Conservation (phyloP, 2,797 vertebrate species). For the Steatocranus sp. region DNA sequence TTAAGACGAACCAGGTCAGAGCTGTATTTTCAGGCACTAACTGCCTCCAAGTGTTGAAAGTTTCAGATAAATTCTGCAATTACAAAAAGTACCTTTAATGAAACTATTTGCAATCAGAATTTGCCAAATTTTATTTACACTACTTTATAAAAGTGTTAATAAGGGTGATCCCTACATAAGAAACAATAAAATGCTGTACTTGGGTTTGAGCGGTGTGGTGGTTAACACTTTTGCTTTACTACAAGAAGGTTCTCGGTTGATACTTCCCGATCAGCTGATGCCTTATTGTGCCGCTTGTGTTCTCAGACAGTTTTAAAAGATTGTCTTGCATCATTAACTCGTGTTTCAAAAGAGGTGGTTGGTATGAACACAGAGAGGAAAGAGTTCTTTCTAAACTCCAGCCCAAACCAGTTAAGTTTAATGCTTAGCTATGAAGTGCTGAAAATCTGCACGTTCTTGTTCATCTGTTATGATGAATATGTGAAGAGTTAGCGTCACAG, state of each 20-base stretch:
- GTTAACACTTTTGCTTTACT: neutral
- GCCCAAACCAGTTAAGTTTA: neutral
- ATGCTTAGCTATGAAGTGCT: neutral
- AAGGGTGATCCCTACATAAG: fast-evolving
- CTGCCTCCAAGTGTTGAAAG: neutral
- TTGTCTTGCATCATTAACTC: neutral
- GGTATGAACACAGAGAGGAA: neutral
- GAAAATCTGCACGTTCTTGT: neutral
- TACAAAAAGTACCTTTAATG: neutral
- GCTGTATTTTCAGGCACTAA: neutral
- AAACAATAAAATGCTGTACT: neutral
- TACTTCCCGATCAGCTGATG: neutral
- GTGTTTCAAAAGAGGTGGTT: fast-evolving
- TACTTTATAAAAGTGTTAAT: neutral
- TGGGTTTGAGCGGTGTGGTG: neutral
- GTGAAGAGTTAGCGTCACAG: neutral
- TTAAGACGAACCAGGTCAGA: fast-evolving
- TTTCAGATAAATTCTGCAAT: neutral
- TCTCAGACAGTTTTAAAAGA: neutral
- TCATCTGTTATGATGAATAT: neutral
- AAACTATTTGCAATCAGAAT: neutral
- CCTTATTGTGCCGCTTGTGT: fast-evolving
- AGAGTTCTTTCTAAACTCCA: neutral
- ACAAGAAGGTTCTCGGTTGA: neutral
- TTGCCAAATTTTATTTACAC: neutral